A percentile compares a stretch with the other conserved stretches of the same genome.
These are phyloP conservation scores for Stegodyphus mimosarum DNA, from an alignment of 1,140 invertebrate species.

Conservation along the genomic window DNA sequence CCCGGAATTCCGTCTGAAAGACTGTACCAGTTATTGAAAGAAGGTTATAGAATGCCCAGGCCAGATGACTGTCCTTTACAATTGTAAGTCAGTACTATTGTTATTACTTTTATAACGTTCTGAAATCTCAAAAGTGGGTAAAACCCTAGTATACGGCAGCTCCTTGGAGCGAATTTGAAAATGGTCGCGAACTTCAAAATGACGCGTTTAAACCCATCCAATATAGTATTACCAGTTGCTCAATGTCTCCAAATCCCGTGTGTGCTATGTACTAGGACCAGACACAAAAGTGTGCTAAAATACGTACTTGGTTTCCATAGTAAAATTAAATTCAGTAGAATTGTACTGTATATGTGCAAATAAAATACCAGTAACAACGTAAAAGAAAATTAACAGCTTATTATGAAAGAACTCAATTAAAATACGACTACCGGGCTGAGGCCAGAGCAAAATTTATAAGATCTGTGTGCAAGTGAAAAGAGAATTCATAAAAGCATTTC, in stretches of 20 bases:
- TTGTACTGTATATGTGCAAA: too few species aligned
- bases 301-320: too few species aligned
- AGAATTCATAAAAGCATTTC: too few species aligned
- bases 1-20: slow-evolving; percentile 83
- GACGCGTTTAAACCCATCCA: background rate
- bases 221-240: background rate
- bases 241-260: background rate
- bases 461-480: too few species aligned
- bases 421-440: too few species aligned
- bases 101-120: background rate
- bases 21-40: slow-evolving; percentile 80
- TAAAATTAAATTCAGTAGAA: too few species aligned
- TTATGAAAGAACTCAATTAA: too few species aligned
- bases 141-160: background rate
- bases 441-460: too few species aligned
- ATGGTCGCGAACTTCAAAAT: background rate
- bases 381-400: too few species aligned
- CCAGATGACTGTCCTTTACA: slow-evolving; percentile 84
- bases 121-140: background rate
- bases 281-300: too few species aligned
- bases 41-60: slow-evolving; percentile 83
- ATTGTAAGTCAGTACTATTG: slow-evolving; percentile 73
- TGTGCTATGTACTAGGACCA: background rate
- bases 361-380: too few species aligned
- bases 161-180: background rate